phyloP scores from a whole-genome alignment of 2,797 vertebrate species.

The Neostethus bicornis region DNA sequence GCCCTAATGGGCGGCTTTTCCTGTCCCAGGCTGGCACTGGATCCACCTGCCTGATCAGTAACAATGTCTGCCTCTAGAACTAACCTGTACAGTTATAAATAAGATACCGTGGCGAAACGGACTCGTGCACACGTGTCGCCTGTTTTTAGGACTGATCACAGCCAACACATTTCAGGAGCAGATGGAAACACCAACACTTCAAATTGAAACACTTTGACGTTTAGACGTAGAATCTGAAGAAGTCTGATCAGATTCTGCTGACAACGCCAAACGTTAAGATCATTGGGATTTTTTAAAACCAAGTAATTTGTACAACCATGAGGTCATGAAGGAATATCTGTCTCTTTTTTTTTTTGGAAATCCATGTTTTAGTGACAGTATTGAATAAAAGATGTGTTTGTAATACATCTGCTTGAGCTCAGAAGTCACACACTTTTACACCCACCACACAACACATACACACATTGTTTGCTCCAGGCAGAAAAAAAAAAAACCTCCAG shows the following conservation, averaged over 20 bases:
- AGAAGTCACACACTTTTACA: constrained; percentile 17
- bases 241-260: constrained; percentile 34
- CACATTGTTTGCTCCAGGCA: constrained; percentile 22
- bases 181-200: constrained; percentile 33
- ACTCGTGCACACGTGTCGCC: constrained; percentile 34
- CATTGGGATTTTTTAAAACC: constrained; percentile 26
- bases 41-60: constrained; percentile 97
- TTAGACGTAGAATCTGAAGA: constrained; percentile 22
- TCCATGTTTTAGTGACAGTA: background rate
- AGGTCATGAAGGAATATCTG: constrained; percentile 13
- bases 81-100: constrained; percentile 10
- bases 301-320: constrained; percentile 19
- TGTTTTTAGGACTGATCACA: constrained; percentile 45
- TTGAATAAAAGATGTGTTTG: constrained; percentile 17
- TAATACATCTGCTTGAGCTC: constrained; percentile 27
- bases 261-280: constrained; percentile 45
- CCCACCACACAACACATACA: constrained; percentile 15
- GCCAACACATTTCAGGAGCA: constrained; percentile 27
- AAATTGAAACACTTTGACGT: constrained; percentile 23
- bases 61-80: constrained; percentile 93
- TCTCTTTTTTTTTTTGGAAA: constrained; percentile 1
- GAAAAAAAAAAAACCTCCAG: constrained; percentile 58
- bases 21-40: constrained; percentile 92
- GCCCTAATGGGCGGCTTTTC: constrained; percentile 94
- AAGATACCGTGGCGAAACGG: constrained; percentile 18